These are phyloP conservation scores for Varroa destructor DNA, from an alignment of 1,140 invertebrate species.

Conservation along the genomic window DNA sequence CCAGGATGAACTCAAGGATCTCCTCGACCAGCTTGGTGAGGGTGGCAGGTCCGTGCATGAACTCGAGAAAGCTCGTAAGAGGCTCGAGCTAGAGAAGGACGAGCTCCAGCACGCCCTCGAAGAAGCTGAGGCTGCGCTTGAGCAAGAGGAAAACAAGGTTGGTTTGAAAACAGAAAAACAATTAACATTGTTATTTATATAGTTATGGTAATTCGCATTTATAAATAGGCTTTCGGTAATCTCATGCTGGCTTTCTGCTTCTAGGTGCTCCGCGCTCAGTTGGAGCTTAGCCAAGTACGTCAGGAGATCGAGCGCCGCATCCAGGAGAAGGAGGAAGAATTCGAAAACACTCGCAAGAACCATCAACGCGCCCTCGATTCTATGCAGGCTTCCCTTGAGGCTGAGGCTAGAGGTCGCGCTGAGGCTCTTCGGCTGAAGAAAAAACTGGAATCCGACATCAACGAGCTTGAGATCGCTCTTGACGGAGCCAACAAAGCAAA, in stretches of 20 bases:
- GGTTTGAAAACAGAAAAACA: slow-evolving; percentile 19
- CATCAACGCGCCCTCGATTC: slow-evolving; percentile 97
- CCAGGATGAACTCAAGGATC: slow-evolving; percentile 94
- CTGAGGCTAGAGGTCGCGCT: slow-evolving; percentile 96
- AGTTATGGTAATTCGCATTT: too few species aligned
- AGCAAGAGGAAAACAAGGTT: slow-evolving; percentile 92
- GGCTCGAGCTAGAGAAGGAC: slow-evolving; percentile 96
- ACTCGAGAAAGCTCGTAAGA: slow-evolving; percentile 92
- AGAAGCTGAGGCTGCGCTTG: slow-evolving; percentile 93
- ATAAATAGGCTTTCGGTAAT: too few species aligned
- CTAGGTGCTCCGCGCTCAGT: slow-evolving; percentile 73
- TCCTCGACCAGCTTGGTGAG: slow-evolving; percentile 95
- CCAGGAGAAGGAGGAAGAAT: slow-evolving; percentile 99
- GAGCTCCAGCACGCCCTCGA: slow-evolving; percentile 96
- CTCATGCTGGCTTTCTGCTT: not conserved
- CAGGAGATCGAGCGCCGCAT: slow-evolving; percentile 96
- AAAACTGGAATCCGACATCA: slow-evolving; percentile 98
- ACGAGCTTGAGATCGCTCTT: slow-evolving; percentile 93
- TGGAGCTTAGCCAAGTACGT: slow-evolving; percentile 91
- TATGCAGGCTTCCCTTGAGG: slow-evolving; percentile 97
- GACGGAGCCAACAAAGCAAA: slow-evolving; percentile 97
- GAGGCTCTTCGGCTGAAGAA: slow-evolving; percentile 99
- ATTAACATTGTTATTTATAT: too few species aligned
- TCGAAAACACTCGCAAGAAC: slow-evolving; percentile 98
- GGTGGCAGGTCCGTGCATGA: slow-evolving; percentile 87